These are phyloP conservation scores for Acronicta alni DNA, from an alignment of 2,888 invertebrate genomes.

Conservation along the genomic window DNA sequence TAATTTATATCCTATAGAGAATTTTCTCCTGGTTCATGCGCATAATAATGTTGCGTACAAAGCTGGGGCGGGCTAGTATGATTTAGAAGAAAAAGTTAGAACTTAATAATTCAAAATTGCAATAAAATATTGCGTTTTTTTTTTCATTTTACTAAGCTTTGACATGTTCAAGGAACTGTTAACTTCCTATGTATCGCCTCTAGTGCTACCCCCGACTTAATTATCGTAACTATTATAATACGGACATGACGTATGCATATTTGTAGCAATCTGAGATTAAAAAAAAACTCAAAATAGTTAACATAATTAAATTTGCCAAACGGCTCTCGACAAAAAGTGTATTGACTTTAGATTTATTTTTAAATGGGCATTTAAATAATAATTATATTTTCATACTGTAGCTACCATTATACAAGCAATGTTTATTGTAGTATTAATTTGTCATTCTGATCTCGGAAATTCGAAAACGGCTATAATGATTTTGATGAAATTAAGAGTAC, in stretches of 20 bases:
- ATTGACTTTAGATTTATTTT: conserved; percentile 34
- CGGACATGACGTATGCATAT: background rate
- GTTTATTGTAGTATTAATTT: background rate
- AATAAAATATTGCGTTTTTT: no score
- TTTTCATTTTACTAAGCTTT: background rate
- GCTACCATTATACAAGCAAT: no score
- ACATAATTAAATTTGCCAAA: conserved; percentile 14
- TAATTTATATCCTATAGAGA: no score
- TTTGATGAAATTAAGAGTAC: no score
- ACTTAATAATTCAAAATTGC: no score
- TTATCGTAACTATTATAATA: background rate
- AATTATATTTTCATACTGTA: background rate
- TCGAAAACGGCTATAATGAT: no score
- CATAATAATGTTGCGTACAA: no score
- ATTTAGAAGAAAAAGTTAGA: no score
- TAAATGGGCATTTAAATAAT: conserved; percentile 16
- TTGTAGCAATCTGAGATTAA: conserved; percentile 7
- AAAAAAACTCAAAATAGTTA: background rate
- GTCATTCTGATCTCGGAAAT: no score
- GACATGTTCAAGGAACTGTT: conserved; percentile 2
- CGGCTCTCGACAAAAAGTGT: conserved; percentile 18
- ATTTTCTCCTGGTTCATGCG: no score
- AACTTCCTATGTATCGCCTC: background rate
- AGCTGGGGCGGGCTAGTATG: no score
- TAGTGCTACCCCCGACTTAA: background rate